Percentiles rank a stretch among this genome's conserved stretches.
Evolutionary conservation across 2,113 vertebrate genomes (phyloP).

Genomic region (Otus sunia): DNA sequence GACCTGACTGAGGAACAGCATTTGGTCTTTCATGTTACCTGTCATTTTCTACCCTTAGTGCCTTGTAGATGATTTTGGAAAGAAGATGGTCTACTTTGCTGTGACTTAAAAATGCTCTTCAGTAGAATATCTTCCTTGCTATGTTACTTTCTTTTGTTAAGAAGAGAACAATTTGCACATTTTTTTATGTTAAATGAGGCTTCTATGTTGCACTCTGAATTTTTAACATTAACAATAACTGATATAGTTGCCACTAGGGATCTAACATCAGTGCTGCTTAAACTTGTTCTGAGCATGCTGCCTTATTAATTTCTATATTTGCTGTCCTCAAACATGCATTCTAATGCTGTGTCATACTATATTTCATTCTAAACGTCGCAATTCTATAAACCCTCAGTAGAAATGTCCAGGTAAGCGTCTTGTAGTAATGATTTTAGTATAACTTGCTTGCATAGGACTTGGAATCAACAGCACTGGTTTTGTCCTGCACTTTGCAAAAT

Average conservation of each 20-base stretch:
- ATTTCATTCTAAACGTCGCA: constrained; percentile 65
- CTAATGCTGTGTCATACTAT: constrained; percentile 30
- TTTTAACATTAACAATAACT: constrained; percentile 74
- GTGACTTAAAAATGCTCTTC: constrained; percentile 75
- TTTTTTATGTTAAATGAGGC: constrained; percentile 78
- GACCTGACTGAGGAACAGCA: constrained; percentile 91
- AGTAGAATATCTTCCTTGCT: constrained; percentile 75
- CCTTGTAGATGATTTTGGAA: constrained; percentile 95
- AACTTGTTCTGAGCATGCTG: constrained; percentile 79
- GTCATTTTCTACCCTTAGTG: constrained; percentile 95
- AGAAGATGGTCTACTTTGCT: constrained; percentile 85
- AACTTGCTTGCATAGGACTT: constrained; percentile 71
- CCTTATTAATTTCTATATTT: constrained; percentile 76
- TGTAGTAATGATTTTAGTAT: constrained; percentile 64
- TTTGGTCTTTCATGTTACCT: constrained; percentile 78
- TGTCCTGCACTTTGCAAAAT: constrained; percentile 81
- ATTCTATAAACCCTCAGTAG: constrained; percentile 66
- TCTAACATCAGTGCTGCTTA: constrained; percentile 75
- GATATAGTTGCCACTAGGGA: constrained; percentile 70
- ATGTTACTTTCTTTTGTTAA: constrained; percentile 74
- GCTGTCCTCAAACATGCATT: constrained; percentile 60
- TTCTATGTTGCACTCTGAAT: constrained; percentile 84
- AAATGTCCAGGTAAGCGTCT: constrained; percentile 66
- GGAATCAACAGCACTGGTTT: constrained; percentile 73
- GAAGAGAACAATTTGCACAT: constrained; percentile 94